Evolutionary conservation across 1,140 invertebrate genomes (phyloP), one percentile per base, ranked within the genome.

Genomic region (Cherax destructor): DNA sequence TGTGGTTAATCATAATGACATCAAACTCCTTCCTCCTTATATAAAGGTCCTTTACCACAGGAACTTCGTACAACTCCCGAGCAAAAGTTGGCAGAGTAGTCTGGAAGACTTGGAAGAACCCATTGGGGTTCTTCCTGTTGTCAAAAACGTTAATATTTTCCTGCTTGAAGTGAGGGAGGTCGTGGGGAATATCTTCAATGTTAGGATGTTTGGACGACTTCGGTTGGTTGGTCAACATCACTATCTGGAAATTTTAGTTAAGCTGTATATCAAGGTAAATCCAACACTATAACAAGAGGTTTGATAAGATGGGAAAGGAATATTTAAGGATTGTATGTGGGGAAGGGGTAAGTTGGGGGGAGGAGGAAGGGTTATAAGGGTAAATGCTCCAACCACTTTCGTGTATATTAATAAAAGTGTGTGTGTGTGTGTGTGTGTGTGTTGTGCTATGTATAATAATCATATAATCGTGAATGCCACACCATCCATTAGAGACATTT

Each of bases 21-120:
- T 89, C 88, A 50, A 89, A 89, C 9, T 89, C 88, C 61, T 89
- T 89, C 65, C 88, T 89, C 30, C 69, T 89, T 30, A 59, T 18
- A 50, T 74, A 89, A 21, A 89, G 47, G 16, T 83, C 72, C 16
- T 41, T 83, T 9, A 89, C 81, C n/a, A 65, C 80, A 3, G 61
- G 79, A 0, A 83, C 52, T 21, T 88, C 78, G 81, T 92, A 92
- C 30, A 92, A 69, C 21, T 92, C 69, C 61, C 49, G 56, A 18
- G 86, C 91, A n/a, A 88, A 13, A 18, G 24, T 41, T 3, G 83
- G 80, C n/a, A 88, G 74, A 30, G 21, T 59, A 0, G 76, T 69
- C 24, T 88, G 10, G 21, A 92, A 78, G 18, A 69, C 0, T 3
- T 50, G 7, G 52, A 79, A 88, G 50, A 41, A 72, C 30, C 84